Conservation (phyloP, 2,888 invertebrate species). For the Hedya salicella region DNA sequence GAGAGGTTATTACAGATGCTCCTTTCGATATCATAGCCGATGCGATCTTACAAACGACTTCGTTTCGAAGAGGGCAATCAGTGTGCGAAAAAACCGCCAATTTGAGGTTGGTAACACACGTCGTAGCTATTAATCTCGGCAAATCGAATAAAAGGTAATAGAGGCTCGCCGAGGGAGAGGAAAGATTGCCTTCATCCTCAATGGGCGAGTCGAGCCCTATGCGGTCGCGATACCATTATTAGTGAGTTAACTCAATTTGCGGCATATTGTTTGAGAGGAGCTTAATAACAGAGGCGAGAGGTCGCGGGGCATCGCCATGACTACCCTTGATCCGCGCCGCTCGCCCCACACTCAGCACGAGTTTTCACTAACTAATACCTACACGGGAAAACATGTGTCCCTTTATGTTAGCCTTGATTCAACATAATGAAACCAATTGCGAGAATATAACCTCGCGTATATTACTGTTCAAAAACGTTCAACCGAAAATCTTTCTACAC, state of each 20-base stretch:
- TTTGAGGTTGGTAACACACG: conserved; percentile 63
- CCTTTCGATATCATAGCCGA: conserved; percentile 11
- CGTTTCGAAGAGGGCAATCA: conserved; percentile 50
- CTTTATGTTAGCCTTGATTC: conserved; percentile 44
- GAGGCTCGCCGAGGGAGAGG: conserved; percentile 61
- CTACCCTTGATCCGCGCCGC: conserved; percentile 68
- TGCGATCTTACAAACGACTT: conserved; percentile 48
- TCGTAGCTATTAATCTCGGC: conserved; percentile 75
- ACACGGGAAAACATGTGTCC: conserved; percentile 49
- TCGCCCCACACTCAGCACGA: conserved; percentile 51
- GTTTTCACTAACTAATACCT: conserved; percentile 52
- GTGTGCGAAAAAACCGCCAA: conserved; percentile 50
- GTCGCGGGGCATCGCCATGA: conserved; percentile 72
- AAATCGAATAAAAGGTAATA: conserved; percentile 80
- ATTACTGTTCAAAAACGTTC: background rate
- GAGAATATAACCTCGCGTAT: conserved; percentile 13
- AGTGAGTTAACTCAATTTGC: conserved; percentile 84
- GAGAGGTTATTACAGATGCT: conserved; percentile 15
- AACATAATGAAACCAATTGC: conserved; percentile 44
- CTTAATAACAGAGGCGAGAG: conserved; percentile 82
- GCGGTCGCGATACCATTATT: conserved; percentile 80
- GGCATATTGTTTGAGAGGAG: conserved; percentile 83
- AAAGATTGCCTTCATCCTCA: conserved; percentile 75
- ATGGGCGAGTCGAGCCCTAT: conserved; percentile 71
- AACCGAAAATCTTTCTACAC: background rate